A percentile compares a stretch with the other conserved stretches of the same genome.
Evolutionary conservation across 2,113 vertebrate species (phyloP).

Genomic region (Solenodon paradoxus): DNA sequence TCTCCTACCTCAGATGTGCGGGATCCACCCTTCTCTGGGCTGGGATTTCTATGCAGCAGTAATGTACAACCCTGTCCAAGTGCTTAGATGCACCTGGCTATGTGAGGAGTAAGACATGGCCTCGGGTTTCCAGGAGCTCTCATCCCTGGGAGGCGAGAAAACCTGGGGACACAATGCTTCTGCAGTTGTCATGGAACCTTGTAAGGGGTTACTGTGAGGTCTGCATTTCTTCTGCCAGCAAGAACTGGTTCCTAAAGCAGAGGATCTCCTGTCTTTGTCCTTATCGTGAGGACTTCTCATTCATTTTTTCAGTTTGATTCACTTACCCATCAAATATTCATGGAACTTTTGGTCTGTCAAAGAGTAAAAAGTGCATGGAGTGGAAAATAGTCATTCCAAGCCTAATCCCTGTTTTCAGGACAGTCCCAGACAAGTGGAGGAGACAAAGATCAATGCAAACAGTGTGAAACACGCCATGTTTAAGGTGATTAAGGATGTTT

Average conservation of each 20-base stretch:
- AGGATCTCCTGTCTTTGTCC: too few species aligned
- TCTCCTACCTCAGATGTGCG: background rate
- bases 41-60: background rate
- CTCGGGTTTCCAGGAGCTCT: background rate
- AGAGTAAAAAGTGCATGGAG: background rate
- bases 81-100: too few species aligned
- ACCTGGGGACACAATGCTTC: rapidly evolving
- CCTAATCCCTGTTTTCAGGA: background rate
- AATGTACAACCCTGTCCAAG: background rate
- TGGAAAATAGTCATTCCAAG: background rate
- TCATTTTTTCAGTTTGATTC: background rate
- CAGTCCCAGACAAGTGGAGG: background rate
- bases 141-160: too few species aligned
- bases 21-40: background rate
- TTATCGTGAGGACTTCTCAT: background rate
- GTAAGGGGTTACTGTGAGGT: background rate
- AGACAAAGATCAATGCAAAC: background rate
- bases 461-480: background rate
- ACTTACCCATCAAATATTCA: background rate
- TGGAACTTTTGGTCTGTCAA: background rate
- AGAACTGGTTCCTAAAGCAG: background rate
- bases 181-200: background rate
- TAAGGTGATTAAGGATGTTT: background rate
- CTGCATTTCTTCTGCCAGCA: background rate
- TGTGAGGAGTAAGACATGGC: rapidly evolving